These are phyloP conservation scores for Umimayanthus kanabou DNA, from an alignment of 92 coral and sea anemone genomes.

Conservation along the genomic window DNA sequence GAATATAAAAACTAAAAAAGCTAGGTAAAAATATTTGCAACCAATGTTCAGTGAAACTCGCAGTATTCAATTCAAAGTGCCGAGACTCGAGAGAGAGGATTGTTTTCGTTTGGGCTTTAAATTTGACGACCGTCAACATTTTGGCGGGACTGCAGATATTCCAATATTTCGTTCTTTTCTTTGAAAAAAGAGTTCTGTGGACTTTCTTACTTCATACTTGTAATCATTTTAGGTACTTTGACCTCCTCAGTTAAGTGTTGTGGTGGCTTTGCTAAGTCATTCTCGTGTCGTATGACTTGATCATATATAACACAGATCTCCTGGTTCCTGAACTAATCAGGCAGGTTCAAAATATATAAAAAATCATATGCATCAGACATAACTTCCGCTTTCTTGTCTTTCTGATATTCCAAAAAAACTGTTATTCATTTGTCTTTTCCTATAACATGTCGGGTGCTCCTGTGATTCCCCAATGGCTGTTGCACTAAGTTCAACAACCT, in stretches of 20 bases:
- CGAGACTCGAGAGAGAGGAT: too few species aligned
- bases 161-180: conserved; percentile 9
- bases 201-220: background rate
- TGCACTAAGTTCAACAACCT: conserved; percentile 20
- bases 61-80: too few species aligned
- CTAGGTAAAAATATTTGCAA: too few species aligned
- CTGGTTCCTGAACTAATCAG: conserved; percentile 7
- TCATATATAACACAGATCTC: conserved; percentile 23
- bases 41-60: too few species aligned
- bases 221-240: background rate
- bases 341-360: conserved; percentile 4
- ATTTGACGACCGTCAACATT: too few species aligned
- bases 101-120: too few species aligned
- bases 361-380: conserved; percentile 14
- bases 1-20: too few species aligned
- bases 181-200: background rate
- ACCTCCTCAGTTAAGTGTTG: background rate
- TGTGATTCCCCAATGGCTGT: background rate
- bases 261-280: conserved; percentile 4
- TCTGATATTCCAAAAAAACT: conserved; percentile 14
- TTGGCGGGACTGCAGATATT: background rate
- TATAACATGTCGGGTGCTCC: conserved; percentile 23
- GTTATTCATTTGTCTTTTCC: conserved; percentile 7
- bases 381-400: conserved; percentile 14
- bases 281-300: background rate